Conservation (phyloP, 2,113 vertebrate genomes). For the Nyctereutes procyonoides region DNA sequence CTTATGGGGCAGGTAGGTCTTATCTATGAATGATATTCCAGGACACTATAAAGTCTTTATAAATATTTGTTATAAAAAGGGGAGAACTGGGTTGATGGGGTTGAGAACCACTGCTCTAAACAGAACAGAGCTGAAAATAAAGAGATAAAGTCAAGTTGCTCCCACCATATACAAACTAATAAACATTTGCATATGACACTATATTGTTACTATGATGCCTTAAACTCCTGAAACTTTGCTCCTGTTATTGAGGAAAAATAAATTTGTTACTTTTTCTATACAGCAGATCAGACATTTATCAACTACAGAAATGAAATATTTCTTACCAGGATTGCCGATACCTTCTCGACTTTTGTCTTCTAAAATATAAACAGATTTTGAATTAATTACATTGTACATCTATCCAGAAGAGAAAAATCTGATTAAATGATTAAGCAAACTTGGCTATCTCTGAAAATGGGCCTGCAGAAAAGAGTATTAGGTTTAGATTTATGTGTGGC, state of each 20-base stretch:
- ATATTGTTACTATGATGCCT: neutral
- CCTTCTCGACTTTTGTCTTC: constrained; percentile 46
- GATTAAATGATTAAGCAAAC: constrained; percentile 1
- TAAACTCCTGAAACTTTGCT: neutral
- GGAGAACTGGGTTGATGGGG: neutral
- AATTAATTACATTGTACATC: constrained; percentile 58
- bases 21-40: constrained; percentile 19
- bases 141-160: neutral
- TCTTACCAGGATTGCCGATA: constrained; percentile 68
- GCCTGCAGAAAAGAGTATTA: neutral
- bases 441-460: neutral
- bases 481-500: neutral
- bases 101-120: constrained; percentile 31
- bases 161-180: neutral
- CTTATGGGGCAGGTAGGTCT: neutral
- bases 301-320: constrained; percentile 53
- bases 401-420: constrained; percentile 27
- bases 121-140: neutral
- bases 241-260: neutral
- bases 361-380: constrained; percentile 72
- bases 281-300: constrained; percentile 31
- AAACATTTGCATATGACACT: neutral
- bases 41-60: neutral
- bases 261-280: constrained; percentile 40
- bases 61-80: constrained; percentile 31